phyloP scores from a whole-genome alignment of 2,113 vertebrate species.

The Sphyrna mokarran region DNA sequence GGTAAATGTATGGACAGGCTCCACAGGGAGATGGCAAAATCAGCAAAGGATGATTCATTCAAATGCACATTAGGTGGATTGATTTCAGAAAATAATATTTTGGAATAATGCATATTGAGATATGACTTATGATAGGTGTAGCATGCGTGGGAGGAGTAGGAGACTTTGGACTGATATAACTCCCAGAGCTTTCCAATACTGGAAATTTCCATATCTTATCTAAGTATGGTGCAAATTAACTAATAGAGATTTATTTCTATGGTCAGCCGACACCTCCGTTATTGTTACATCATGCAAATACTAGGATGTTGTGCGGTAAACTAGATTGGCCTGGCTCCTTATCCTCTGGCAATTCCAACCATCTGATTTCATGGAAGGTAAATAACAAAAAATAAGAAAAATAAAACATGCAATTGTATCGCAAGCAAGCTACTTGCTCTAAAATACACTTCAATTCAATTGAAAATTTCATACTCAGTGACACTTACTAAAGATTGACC shows the following conservation, averaged over 20 bases:
- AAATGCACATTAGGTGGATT: background rate
- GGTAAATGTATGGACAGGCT: background rate
- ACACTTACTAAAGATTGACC: too few species aligned
- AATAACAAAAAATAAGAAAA: background rate
- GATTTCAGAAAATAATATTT: background rate
- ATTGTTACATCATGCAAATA: background rate
- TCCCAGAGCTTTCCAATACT: background rate
- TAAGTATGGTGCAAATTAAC: background rate
- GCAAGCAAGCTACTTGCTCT: too few species aligned
- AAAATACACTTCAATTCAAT: too few species aligned
- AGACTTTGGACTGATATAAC: background rate
- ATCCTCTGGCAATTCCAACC: background rate
- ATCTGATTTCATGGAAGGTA: background rate
- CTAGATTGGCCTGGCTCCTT: background rate
- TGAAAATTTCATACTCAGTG: too few species aligned
- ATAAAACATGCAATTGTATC: too few species aligned
- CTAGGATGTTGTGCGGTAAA: background rate
- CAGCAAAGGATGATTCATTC: background rate
- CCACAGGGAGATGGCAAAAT: background rate
- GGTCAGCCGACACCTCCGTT: background rate
- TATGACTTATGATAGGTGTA: background rate
- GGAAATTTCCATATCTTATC: background rate
- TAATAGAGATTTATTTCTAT: background rate
- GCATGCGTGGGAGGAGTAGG: background rate
- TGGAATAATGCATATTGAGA: background rate